These are phyloP conservation scores for Melanostigma gelatinosum DNA, from an alignment of 2,113 vertebrate species.

Conservation along the genomic window DNA sequence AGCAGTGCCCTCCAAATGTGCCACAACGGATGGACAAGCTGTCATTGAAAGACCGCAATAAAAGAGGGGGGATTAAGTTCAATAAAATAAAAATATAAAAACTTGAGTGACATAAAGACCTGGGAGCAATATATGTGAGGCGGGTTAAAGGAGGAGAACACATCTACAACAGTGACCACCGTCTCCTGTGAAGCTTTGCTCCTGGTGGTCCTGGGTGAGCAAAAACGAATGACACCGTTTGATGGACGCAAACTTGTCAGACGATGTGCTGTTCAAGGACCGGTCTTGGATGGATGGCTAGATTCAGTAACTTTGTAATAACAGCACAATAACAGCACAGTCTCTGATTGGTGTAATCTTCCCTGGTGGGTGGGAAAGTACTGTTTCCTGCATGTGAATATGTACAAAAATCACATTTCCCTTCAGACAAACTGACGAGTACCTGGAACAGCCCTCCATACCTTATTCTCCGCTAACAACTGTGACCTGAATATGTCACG, in stretches of 20 bases:
- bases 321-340: slow-evolving; percentile 21
- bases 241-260: slow-evolving; percentile 51
- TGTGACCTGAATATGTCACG: slow-evolving; percentile 73
- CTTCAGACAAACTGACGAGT: slow-evolving; percentile 50
- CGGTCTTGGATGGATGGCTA: slow-evolving; percentile 38
- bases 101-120: not conserved
- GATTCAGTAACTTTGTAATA: slow-evolving; percentile 48
- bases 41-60: slow-evolving; percentile 33
- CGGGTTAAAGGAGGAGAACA: slow-evolving; percentile 24
- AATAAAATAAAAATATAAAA: not conserved
- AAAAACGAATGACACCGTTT: slow-evolving; percentile 51
- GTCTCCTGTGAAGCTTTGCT: slow-evolving; percentile 16
- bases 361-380: slow-evolving; percentile 8
- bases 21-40: slow-evolving; percentile 52
- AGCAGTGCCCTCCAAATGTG: slow-evolving; percentile 6
- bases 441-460: slow-evolving; percentile 46
- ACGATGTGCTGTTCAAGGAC: slow-evolving; percentile 37
- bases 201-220: slow-evolving; percentile 26
- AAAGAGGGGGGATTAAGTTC: not conserved
- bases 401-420: slow-evolving; percentile 40
- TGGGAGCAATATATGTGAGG: not conserved
- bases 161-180: not conserved
- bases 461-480: slow-evolving; percentile 56
- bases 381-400: slow-evolving; percentile 19
- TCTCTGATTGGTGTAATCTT: slow-evolving; percentile 43